These are phyloP conservation scores for Zophobas morio DNA, from an alignment of 1,140 invertebrate species.

Conservation along the genomic window DNA sequence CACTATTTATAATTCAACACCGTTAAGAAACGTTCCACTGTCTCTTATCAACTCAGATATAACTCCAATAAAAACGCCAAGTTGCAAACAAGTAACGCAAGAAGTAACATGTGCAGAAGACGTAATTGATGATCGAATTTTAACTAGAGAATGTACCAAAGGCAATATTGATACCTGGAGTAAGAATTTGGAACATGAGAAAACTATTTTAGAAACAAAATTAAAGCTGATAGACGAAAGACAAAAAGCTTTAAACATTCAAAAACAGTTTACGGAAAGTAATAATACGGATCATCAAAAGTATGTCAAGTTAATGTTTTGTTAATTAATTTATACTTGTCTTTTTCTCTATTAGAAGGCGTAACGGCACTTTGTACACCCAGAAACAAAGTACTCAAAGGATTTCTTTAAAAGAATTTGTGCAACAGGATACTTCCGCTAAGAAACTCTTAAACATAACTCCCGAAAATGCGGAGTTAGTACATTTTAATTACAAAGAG, in stretches of 20 bases:
- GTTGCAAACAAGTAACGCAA: background rate
- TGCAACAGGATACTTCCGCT: slow-evolving; percentile 10
- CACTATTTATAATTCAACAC: slow-evolving; percentile 35
- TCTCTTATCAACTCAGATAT: slow-evolving; percentile 27
- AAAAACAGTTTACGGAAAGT: slow-evolving; percentile 23
- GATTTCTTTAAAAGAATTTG: slow-evolving; percentile 49
- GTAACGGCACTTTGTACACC: slow-evolving; percentile 54
- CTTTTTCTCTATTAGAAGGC: slow-evolving; percentile 52
- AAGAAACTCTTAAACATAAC: slow-evolving; percentile 52
- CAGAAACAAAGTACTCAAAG: slow-evolving; percentile 50
- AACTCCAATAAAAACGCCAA: slow-evolving; percentile 48
- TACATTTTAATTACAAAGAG: slow-evolving; percentile 58
- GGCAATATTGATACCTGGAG: slow-evolving; percentile 44
- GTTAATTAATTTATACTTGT: slow-evolving; percentile 1
- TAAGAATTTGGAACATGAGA: slow-evolving; percentile 50
- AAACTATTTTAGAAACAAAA: slow-evolving; percentile 51
- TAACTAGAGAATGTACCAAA: slow-evolving; percentile 48
- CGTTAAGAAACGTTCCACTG: slow-evolving; percentile 19
- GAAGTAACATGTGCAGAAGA: background rate
- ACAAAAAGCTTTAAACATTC: slow-evolving; percentile 44
- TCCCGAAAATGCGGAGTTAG: slow-evolving; percentile 58
- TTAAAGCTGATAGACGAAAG: slow-evolving; percentile 51
- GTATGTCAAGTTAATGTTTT: background rate
- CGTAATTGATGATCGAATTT: slow-evolving; percentile 1
- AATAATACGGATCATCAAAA: slow-evolving; percentile 17